phyloP scores from a whole-genome alignment of 2,113 vertebrate genomes.

The Hippocampus abdominalis region DNA sequence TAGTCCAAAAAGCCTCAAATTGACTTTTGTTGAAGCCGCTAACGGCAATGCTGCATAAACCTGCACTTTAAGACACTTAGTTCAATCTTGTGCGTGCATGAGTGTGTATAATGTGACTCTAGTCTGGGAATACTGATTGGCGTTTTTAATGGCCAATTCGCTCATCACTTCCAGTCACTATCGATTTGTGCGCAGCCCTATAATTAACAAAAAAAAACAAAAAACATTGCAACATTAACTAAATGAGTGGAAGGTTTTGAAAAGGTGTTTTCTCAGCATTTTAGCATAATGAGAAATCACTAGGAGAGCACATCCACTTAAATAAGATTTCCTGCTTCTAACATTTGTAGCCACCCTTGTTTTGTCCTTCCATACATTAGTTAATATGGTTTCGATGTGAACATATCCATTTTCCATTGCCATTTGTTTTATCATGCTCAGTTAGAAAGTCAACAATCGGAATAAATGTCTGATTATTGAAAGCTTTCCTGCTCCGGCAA shows the following conservation, averaged over 20 bases:
- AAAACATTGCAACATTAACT: not conserved
- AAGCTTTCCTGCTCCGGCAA: not conserved
- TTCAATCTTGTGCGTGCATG: too few species aligned
- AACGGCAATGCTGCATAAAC: too few species aligned
- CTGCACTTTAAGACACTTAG: too few species aligned
- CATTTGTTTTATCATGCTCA: not conserved
- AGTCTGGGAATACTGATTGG: too few species aligned
- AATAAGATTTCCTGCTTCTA: not conserved
- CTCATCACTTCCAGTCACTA: too few species aligned
- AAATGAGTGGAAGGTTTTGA: not conserved
- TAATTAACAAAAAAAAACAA: too few species aligned
- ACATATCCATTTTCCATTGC: not conserved
- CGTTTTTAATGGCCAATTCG: too few species aligned
- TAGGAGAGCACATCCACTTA: not conserved
- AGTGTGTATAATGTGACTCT: too few species aligned
- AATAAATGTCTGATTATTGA: not conserved
- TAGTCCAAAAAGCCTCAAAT: too few species aligned
- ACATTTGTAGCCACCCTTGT: not conserved
- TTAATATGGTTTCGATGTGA: not conserved
- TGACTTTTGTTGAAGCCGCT: too few species aligned
- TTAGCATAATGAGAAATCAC: not conserved
- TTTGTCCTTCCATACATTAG: not conserved
- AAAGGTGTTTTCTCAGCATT: not conserved
- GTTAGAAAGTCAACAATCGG: not conserved
- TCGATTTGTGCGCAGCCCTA: too few species aligned